phyloP scores from a whole-genome alignment of 2,888 invertebrate genomes.

The Hemistola chrysoprasaria region DNA sequence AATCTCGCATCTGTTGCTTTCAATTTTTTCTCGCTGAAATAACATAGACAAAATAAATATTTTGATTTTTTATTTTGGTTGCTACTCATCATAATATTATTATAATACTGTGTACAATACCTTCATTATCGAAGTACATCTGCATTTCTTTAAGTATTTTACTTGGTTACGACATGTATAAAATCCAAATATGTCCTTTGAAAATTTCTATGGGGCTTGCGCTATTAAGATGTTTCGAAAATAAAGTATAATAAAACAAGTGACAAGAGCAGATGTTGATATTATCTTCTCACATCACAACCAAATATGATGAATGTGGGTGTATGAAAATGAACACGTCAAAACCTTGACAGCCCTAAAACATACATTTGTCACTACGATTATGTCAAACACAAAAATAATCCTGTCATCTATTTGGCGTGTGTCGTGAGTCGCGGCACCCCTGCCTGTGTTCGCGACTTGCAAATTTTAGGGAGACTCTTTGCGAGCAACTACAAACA shows the following conservation, averaged over 20 bases:
- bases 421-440: conserved; percentile 53
- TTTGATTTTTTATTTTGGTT: conserved; percentile 4
- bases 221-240: too few species aligned
- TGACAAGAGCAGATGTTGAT: conserved; percentile 25
- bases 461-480: conserved; percentile 72
- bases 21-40: conserved; percentile 19
- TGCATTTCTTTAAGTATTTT: too few species aligned
- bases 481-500: conserved; percentile 52
- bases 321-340: conserved; percentile 55
- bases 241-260: not conserved
- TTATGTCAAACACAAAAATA: conserved; percentile 82
- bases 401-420: conserved; percentile 80
- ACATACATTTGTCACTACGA: conserved; percentile 80
- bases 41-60: conserved; percentile 14
- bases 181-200: too few species aligned
- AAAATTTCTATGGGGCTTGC: too few species aligned
- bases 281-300: conserved; percentile 38
- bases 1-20: conserved; percentile 48
- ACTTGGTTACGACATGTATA: too few species aligned
- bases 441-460: conserved; percentile 67
- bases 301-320: conserved; percentile 33
- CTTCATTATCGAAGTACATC: too few species aligned
- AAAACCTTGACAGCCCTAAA: conserved; percentile 68
- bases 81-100: conserved; percentile 1
- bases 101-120: too few species aligned